phyloP scores from a whole-genome alignment of 2,113 vertebrate species.

The Propithecus coquereli region DNA sequence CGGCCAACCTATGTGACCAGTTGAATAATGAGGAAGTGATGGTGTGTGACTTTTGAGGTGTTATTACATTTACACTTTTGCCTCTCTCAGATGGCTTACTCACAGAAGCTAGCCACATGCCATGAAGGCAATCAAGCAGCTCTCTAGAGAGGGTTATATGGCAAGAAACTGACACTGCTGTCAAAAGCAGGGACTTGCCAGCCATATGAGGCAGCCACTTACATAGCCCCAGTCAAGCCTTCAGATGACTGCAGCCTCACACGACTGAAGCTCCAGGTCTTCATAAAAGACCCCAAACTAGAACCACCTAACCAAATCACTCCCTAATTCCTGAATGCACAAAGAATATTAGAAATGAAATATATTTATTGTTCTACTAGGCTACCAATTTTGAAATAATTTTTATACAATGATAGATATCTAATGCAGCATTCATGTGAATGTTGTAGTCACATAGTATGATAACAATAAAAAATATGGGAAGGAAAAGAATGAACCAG shows the following conservation, averaged over 20 bases:
- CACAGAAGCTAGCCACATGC: background rate
- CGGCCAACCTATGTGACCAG: too few relatives aligned
- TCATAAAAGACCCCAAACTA: background rate
- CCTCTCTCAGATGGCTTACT: background rate
- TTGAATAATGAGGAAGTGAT: too few relatives aligned
- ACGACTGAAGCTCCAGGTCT: too few relatives aligned
- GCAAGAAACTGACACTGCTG: background rate
- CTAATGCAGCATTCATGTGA: background rate
- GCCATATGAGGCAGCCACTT: too few relatives aligned
- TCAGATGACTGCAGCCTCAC: background rate
- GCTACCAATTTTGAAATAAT: background rate
- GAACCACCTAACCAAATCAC: background rate
- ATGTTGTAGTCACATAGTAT: too few relatives aligned
- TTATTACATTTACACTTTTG: background rate
- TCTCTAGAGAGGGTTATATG: background rate
- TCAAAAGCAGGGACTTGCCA: too few relatives aligned
- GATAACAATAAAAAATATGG: background rate
- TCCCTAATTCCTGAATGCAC: background rate
- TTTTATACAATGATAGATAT: background rate
- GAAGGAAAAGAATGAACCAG: background rate
- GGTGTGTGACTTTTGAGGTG: background rate
- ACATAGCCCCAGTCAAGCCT: background rate
- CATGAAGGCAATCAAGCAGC: too few relatives aligned
- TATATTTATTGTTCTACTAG: background rate
- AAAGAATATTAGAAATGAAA: background rate